phyloP scores from a whole-genome alignment of 2,113 vertebrate species.

The Cheirogaleus medius region DNA sequence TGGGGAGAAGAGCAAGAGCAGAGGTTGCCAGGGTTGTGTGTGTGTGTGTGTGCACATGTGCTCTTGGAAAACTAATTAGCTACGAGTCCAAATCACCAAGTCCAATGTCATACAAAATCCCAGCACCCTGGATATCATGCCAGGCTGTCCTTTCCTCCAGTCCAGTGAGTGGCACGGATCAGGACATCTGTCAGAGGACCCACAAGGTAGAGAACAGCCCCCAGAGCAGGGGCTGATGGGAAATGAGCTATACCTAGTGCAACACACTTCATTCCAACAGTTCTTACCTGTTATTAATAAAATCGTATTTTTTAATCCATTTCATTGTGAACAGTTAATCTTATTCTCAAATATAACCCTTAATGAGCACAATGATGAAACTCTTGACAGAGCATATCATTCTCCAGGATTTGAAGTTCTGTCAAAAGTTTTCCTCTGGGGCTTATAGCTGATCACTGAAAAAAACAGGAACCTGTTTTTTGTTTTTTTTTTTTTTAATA shows the following conservation, averaged over 20 bases:
- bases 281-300: not conserved
- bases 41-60: not conserved
- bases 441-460: not conserved
- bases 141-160: not conserved
- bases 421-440: not conserved
- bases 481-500: not conserved
- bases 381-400: not conserved
- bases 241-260: not conserved
- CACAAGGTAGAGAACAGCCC: not conserved
- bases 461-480: not conserved
- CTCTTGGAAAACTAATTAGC: not conserved
- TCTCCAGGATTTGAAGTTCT: slow-evolving; percentile 30
- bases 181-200: not conserved
- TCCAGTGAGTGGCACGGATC: not conserved
- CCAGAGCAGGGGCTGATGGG: not conserved
- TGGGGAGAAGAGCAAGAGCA: not conserved
- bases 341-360: slow-evolving; percentile 41
- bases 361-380: slow-evolving; percentile 29
- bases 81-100: not conserved
- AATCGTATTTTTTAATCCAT: not conserved
- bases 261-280: not conserved
- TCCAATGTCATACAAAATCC: not conserved
- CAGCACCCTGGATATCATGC: not conserved
- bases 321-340: slow-evolving; percentile 37
- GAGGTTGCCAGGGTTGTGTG: not conserved